Evolutionary conservation across 2,888 invertebrate genomes (phyloP).

Genomic region (Cephus spinipes): DNA sequence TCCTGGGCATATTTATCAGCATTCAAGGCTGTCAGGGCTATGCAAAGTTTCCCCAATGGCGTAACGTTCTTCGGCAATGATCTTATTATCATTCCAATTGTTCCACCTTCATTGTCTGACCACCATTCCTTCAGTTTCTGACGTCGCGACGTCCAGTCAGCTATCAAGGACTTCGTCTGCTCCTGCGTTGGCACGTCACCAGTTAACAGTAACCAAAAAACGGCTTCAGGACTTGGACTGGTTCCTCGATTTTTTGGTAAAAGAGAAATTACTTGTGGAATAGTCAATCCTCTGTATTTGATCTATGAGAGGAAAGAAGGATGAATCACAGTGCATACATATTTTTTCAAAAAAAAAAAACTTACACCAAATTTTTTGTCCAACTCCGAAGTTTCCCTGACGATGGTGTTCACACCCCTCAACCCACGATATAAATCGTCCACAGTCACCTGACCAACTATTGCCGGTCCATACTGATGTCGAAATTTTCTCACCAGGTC

Average conservation of each 20-base stretch:
- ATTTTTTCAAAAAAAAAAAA: neutral
- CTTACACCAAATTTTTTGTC: conserved; percentile 48
- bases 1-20: conserved; percentile 36
- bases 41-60: conserved; percentile 46
- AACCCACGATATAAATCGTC: conserved; percentile 54
- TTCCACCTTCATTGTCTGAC: conserved; percentile 37
- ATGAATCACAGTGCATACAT: neutral
- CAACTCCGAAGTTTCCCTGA: conserved; percentile 51
- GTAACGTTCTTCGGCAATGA: conserved; percentile 44
- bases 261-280: conserved; percentile 51
- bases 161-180: conserved; percentile 51
- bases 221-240: conserved; percentile 55
- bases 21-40: conserved; percentile 48
- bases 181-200: conserved; percentile 56
- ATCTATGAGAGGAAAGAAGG: conserved; percentile 31
- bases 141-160: conserved; percentile 52
- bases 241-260: conserved; percentile 47
- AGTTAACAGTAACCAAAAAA: conserved; percentile 57
- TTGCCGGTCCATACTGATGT: conserved; percentile 41
- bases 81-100: conserved; percentile 40
- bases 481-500: conserved; percentile 53
- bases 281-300: conserved; percentile 52
- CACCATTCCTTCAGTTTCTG: conserved; percentile 47
- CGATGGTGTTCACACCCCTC: conserved; percentile 43
- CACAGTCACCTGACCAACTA: conserved; percentile 51